Evolutionary conservation across 2,888 invertebrate genomes (phyloP).

Genomic region (Drosophila suboccidentalis): DNA sequence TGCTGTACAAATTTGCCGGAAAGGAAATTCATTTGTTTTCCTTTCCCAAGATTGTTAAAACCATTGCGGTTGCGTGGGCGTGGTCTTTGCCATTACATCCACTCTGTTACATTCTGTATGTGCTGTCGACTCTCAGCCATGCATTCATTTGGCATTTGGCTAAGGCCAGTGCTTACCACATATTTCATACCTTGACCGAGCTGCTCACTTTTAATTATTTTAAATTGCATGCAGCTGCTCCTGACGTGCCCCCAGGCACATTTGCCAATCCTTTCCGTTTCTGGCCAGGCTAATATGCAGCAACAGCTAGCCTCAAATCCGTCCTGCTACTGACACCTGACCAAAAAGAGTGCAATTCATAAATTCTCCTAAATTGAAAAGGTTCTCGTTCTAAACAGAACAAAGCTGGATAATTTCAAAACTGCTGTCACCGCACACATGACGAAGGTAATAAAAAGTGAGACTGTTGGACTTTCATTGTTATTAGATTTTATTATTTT

Average conservation of each 20-base stretch:
- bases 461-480: neutral
- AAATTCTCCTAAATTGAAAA: slow-evolving; percentile 53
- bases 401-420: slow-evolving; percentile 5
- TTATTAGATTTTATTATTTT: neutral
- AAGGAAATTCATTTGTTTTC: slow-evolving; percentile 79
- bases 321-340: slow-evolving; percentile 20
- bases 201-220: slow-evolving; percentile 73
- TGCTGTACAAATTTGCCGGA: slow-evolving; percentile 69
- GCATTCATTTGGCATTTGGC: slow-evolving; percentile 31
- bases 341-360: slow-evolving; percentile 43
- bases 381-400: slow-evolving; percentile 11
- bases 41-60: slow-evolving; percentile 45
- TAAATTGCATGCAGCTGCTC: slow-evolving; percentile 66
- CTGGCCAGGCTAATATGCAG: slow-evolving; percentile 38
- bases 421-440: slow-evolving; percentile 19
- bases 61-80: slow-evolving; percentile 26
- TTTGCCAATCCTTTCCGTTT: slow-evolving; percentile 39
- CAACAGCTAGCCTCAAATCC: slow-evolving; percentile 33
- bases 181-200: slow-evolving; percentile 52
- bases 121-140: slow-evolving; percentile 35
- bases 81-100: slow-evolving; percentile 23
- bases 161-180: slow-evolving; percentile 38
- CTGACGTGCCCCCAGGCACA: slow-evolving; percentile 55
- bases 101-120: slow-evolving; percentile 38
- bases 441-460: slow-evolving; percentile 18